A percentile compares a stretch with the other conserved stretches of the same genome.
Evolutionary conservation across 2,888 invertebrate genomes (phyloP).

Genomic region (Siphlonurus alternatus): DNA sequence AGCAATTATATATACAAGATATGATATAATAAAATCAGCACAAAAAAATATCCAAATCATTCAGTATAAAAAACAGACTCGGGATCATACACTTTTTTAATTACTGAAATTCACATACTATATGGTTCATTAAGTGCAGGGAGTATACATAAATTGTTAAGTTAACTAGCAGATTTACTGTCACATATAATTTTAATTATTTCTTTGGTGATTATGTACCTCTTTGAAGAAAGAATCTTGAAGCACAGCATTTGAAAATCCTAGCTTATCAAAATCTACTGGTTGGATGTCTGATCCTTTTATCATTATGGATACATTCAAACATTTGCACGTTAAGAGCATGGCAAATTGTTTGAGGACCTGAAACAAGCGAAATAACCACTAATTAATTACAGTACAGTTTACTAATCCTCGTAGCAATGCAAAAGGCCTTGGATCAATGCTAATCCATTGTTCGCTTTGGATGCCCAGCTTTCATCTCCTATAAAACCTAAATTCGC

Average conservation of each 20-base stretch:
- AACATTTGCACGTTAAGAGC: slow-evolving; percentile 53
- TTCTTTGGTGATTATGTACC: slow-evolving; percentile 27
- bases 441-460: not conserved
- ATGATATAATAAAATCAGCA: too few relatives aligned
- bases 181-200: not conserved
- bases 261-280: slow-evolving; percentile 36
- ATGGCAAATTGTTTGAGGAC: not conserved
- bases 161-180: not conserved
- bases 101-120: slow-evolving; percentile 13
- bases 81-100: slow-evolving; percentile 19
- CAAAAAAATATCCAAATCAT: slow-evolving; percentile 5
- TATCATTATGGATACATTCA: slow-evolving; percentile 50
- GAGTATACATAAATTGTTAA: too few relatives aligned
- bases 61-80: slow-evolving; percentile 19
- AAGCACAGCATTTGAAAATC: slow-evolving; percentile 38
- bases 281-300: slow-evolving; percentile 37
- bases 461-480: too few relatives aligned
- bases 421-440: not conserved
- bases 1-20: slow-evolving; percentile 12
- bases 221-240: slow-evolving; percentile 48
- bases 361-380: too few relatives aligned
- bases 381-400: not conserved
- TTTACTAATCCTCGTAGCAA: not conserved
- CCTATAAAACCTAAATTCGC: too few relatives aligned
- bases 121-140: too few relatives aligned